phyloP scores from a whole-genome alignment of 2,113 vertebrate genomes.

The Lasiurus borealis region DNA sequence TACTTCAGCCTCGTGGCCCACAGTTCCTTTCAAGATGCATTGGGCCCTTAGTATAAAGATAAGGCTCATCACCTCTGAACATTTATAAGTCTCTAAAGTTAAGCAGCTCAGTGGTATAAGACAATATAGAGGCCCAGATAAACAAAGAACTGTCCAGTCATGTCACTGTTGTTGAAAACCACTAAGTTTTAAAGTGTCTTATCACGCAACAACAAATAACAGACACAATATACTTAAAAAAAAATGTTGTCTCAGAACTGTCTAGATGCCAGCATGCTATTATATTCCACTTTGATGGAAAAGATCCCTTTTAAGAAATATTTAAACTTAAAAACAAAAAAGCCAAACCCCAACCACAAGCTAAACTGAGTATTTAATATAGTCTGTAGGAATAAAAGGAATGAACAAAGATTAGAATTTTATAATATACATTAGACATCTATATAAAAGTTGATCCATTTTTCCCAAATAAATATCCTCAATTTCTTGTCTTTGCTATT shows the following conservation, averaged over 20 bases:
- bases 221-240: background rate
- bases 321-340: background rate
- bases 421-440: background rate
- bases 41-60: background rate
- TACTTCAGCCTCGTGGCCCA: too few species aligned
- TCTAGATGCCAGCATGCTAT: background rate
- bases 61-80: background rate
- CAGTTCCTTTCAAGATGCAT: too few species aligned
- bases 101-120: background rate
- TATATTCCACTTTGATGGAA: slow-evolving; percentile 19
- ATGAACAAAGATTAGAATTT: slow-evolving; percentile 39
- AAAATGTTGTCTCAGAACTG: background rate
- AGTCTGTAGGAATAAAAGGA: slow-evolving; percentile 39
- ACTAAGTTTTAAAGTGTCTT: background rate
- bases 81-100: background rate
- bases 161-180: background rate
- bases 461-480: slow-evolving; percentile 23
- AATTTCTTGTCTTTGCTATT: background rate
- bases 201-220: background rate
- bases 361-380: slow-evolving; percentile 66
- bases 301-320: slow-evolving; percentile 46
- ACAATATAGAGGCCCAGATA: background rate
- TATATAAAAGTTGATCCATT: slow-evolving; percentile 23
- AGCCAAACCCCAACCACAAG: background rate
- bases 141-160: background rate